Conservation (phyloP, 2,797 vertebrate genomes). For the Falco biarmicus region DNA sequence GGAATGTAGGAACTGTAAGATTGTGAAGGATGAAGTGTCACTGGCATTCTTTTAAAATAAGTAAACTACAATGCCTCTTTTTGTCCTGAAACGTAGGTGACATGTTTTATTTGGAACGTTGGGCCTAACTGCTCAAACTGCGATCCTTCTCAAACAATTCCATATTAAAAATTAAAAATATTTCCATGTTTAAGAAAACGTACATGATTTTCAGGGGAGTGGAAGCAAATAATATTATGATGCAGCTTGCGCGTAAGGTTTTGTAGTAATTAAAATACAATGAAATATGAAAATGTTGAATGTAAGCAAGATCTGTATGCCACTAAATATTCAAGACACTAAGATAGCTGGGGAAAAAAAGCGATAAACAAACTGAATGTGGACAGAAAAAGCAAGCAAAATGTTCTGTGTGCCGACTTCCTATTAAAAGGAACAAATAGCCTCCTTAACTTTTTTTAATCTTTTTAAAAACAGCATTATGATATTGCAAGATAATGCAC, state of each 20-base stretch:
- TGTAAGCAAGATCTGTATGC: background rate
- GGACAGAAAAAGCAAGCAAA: background rate
- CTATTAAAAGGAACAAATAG: constrained; percentile 13
- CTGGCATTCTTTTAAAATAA: background rate
- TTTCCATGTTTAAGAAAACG: background rate
- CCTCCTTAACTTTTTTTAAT: background rate
- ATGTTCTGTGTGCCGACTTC: background rate
- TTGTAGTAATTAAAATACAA: constrained; percentile 51
- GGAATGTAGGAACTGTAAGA: background rate
- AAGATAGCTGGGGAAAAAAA: background rate
- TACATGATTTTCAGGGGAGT: background rate
- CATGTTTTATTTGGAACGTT: background rate
- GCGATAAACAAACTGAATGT: background rate
- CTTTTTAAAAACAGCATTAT: background rate
- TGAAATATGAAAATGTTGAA: constrained; percentile 43
- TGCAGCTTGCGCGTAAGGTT: background rate
- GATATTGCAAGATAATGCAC: background rate
- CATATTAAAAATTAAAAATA: constrained; percentile 19
- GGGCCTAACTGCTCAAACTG: background rate
- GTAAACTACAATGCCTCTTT: background rate
- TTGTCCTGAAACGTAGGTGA: background rate
- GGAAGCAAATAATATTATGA: background rate
- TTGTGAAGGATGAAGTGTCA: constrained; percentile 24
- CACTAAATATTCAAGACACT: constrained; percentile 20
- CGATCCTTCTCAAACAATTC: background rate